Evolutionary conservation across 2,113 vertebrate genomes (phyloP), one percentile per base, ranked within the genome.

Genomic region (Thryonomys swinderianus): DNA sequence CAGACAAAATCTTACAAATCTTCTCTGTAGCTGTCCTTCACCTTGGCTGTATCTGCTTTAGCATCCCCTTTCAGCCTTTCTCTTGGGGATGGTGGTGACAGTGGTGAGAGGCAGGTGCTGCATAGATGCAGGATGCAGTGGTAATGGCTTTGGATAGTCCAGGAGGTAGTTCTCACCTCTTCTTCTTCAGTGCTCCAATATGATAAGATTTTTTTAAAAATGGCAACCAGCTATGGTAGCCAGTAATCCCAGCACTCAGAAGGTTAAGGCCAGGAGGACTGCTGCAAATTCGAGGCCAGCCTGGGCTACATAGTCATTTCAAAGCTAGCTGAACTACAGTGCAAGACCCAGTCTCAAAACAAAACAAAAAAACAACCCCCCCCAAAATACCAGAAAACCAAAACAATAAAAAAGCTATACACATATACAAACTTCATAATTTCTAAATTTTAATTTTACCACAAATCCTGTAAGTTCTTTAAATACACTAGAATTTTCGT

Each of bases 371-470:
- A 51, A 51, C 48, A 51, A 7, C 48, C 48, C 10, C 48, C 10
- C 48, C 10, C 10, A 51, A 51, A 51, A 51, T 7, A 51, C 48
- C 10, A 51, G 10, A 51, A 51, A 51, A 51, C 48, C 23, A 87
- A 74, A 59, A 64, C 17, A 45, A 74, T 34, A 93, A 59, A n/a
- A 73, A 74, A 55, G 66, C 2, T 79, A 84, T 16, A 86, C 4
- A 83, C 7, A 83, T 40, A 93, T 3, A 84, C 61, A 73, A 85
- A 34, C 37, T 66, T 79, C 80, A 59, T 76, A 51, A 76, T 66
- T 90, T 84, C 4, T 48, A 74, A 5, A 88, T 78, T 94, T 81
- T 74, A 89, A 94, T 88, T 93, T 95, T 80, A 91, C 25, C 89
- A 48, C 1, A 93, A 91, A 86, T 67, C 5, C 32, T 86, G 71